Conservation (phyloP, 2,888 invertebrate species). For the Cyrtodaria siliqua region DNA sequence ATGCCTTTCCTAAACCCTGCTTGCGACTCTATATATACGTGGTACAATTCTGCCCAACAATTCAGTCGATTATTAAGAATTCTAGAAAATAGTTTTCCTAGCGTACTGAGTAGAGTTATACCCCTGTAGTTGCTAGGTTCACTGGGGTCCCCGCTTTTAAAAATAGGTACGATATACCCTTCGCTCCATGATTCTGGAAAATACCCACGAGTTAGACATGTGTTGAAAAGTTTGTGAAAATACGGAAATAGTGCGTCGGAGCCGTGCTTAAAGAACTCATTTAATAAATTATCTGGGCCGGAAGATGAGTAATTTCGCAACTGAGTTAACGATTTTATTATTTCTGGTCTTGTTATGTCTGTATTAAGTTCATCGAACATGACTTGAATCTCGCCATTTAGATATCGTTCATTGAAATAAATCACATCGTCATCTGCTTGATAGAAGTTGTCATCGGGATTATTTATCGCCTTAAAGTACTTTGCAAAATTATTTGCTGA, state of each 20-base stretch:
- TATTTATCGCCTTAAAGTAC: constrained; percentile 13
- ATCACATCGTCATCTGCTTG: constrained; percentile 12
- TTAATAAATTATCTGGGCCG: too few relatives aligned
- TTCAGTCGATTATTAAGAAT: constrained; percentile 24
- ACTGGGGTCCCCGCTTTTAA: constrained; percentile 24
- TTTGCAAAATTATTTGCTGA: background rate
- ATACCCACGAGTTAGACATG: constrained; percentile 1
- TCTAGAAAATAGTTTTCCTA: constrained; percentile 26
- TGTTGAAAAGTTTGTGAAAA: constrained; percentile 26
- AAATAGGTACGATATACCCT: constrained; percentile 23
- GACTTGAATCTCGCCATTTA: too few relatives aligned
- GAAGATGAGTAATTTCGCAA: too few relatives aligned
- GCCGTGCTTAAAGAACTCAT: too few relatives aligned
- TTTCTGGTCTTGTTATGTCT: too few relatives aligned
- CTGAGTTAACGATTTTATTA: too few relatives aligned
- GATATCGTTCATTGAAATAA: too few relatives aligned
- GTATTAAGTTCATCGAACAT: too few relatives aligned
- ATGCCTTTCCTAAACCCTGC: constrained; percentile 26
- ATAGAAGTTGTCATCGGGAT: constrained; percentile 4
- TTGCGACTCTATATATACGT: constrained; percentile 24
- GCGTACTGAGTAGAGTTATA: constrained; percentile 20
- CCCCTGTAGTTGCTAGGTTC: constrained; percentile 36
- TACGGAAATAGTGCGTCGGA: constrained; percentile 4
- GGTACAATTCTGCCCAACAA: constrained; percentile 10
- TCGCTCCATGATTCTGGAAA: constrained; percentile 19